These are phyloP conservation scores for Eurystomus glaucurus DNA, from an alignment of 2,797 vertebrate species.

Conservation along the genomic window DNA sequence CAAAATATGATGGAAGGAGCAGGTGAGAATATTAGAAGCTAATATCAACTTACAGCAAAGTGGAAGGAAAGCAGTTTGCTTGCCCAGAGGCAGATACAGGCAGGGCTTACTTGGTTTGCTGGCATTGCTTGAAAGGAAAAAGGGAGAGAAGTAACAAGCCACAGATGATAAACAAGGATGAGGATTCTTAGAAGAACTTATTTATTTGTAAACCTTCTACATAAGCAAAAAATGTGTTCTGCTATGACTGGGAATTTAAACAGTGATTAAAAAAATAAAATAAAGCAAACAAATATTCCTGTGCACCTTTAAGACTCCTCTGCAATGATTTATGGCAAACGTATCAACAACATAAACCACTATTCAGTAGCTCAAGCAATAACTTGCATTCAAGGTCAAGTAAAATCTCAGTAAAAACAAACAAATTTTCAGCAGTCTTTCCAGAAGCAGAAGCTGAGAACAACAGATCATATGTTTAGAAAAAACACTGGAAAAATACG, in stretches of 20 bases:
- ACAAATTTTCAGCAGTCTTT: conserved; percentile 45
- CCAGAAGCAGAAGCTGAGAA: conserved; percentile 47
- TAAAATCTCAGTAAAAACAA: conserved; percentile 63
- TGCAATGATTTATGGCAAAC: conserved; percentile 29
- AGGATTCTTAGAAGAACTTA: conserved; percentile 3
- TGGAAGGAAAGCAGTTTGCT: background rate
- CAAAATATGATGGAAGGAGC: background rate
- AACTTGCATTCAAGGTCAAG: conserved; percentile 22
- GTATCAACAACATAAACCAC: conserved; percentile 14
- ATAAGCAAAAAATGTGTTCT: background rate
- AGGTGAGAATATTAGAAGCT: background rate
- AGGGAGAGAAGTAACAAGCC: conserved; percentile 6
- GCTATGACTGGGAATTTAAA: background rate
- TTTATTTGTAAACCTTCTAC: conserved; percentile 46
- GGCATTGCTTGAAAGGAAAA: conserved; percentile 14
- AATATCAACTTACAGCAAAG: background rate
- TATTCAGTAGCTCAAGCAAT: conserved; percentile 23
- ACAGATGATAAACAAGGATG: background rate
- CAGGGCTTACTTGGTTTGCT: background rate
- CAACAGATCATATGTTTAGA: conserved; percentile 23
- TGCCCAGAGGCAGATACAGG: background rate
- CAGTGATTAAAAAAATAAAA: background rate
- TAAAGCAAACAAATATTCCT: conserved; percentile 52
- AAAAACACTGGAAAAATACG: background rate
- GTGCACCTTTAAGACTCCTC: conserved; percentile 30